Base-by-base conservation (phyloP, 2,888 invertebrate genomes). In the Oscheius sp. region DNA sequence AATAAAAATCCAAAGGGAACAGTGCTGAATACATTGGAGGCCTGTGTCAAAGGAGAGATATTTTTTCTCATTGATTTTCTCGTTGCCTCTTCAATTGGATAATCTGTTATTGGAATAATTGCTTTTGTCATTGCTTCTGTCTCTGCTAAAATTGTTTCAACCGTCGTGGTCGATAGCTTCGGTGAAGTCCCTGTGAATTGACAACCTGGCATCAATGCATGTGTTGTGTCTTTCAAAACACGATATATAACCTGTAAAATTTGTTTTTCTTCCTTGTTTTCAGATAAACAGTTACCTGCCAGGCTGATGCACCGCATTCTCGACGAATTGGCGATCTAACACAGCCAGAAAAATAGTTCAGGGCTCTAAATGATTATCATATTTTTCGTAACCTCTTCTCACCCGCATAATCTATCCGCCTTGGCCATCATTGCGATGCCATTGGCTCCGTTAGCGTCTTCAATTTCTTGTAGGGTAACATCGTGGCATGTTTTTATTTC, bases 171-270 rank as follows among this genome's bases (percentile, higher is more conserved):
- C 17, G 44, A 20, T 24, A 65, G 49, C 26, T 47, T 44, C 2
- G 73, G 71, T 1, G 76, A 77, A 4, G 73, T 73, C 44, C 81
- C 82, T 2, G 79, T 82, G 63, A 85, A 85, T 44, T 75, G 73
- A 57, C 85, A 85, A 1, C 73, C 78, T 9, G 85, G 85, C 85
- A 85, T 85, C 36, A 85, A 63, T 5, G 85, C 85, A 49, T 79
- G 75, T 20, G 85, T 86, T 12, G 85, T 85, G 77, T 85, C 85
- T 61, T 81, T 81, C 1, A 85, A 73, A 26, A 85, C 85, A 1
- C 84, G 81, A 71, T 80, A 82, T 57, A 85, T 85, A 24, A 85
- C 83, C 59, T 59, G 20, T 22, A 41, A 59, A 28, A 17, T 22
- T n/a, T 8, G 2, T 20, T n/a, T 20, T 20, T 28, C 32, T 2